These are phyloP conservation scores for Ailuropoda melanoleuca DNA, from an alignment of 2,113 vertebrate genomes.

Conservation along the genomic window DNA sequence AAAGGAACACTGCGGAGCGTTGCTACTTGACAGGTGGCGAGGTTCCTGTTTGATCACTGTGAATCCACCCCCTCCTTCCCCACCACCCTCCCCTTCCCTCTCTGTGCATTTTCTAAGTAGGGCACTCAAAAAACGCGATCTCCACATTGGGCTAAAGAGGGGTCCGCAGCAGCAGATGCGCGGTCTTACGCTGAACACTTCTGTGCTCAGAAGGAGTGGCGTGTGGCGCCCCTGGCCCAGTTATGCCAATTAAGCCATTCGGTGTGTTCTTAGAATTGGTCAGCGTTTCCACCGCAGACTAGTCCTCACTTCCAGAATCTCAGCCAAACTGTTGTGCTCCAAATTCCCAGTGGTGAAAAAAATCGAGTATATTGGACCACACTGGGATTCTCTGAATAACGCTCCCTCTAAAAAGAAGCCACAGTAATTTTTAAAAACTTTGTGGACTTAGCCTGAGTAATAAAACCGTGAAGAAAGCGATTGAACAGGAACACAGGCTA, in stretches of 20 bases:
- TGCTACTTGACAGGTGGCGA: neutral
- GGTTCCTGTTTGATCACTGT: conserved; percentile 71
- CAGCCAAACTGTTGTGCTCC: neutral
- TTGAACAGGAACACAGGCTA: neutral
- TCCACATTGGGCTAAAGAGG: neutral
- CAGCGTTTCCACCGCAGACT: neutral
- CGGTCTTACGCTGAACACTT: fast-evolving
- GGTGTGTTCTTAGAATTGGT: neutral
- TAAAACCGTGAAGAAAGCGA: neutral
- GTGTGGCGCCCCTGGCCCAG: neutral
- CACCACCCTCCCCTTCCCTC: neutral
- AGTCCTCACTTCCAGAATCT: neutral
- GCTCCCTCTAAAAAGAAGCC: conserved; percentile 9
- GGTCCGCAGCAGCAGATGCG: neutral
- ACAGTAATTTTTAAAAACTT: neutral
- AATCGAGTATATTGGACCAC: neutral
- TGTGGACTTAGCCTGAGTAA: neutral
- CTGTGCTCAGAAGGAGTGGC: neutral
- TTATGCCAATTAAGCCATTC: neutral
- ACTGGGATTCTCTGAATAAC: neutral
- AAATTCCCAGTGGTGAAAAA: neutral
- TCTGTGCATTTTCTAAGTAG: neutral
- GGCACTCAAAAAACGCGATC: neutral
- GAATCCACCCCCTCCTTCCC: conserved; percentile 1
- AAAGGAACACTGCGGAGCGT: neutral